Conservation (phyloP, 2,113 vertebrate species). For the Castor canadensis region DNA sequence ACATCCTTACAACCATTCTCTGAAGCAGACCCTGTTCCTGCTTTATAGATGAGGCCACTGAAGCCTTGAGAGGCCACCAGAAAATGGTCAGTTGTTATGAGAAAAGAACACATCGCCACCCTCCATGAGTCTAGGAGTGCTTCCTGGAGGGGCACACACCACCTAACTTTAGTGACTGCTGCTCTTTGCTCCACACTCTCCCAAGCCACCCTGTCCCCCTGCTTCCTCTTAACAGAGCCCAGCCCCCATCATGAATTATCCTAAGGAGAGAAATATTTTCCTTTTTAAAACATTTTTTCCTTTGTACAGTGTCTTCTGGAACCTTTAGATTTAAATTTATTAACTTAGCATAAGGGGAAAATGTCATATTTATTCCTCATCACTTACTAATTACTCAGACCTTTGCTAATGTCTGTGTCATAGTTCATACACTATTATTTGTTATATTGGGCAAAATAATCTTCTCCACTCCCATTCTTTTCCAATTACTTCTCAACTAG, state of each 20-base stretch:
- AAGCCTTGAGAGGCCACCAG: neutral
- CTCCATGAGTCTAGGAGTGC: neutral
- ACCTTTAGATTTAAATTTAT: conserved; percentile 21
- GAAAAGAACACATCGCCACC: neutral
- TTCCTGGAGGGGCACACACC: neutral
- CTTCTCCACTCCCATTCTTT: neutral
- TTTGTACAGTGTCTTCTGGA: neutral
- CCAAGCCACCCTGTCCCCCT: neutral
- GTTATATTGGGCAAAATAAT: neutral
- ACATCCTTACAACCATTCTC: neutral
- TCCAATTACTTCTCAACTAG: neutral
- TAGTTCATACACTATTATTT: neutral
- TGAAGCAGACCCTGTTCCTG: neutral
- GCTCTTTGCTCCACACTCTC: neutral
- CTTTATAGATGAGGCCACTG: neutral
- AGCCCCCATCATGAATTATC: neutral
- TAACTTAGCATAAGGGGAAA: neutral
- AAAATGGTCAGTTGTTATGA: neutral
- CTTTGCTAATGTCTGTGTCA: neutral
- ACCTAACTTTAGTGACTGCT: no score
- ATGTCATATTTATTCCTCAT: neutral
- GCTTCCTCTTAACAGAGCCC: neutral
- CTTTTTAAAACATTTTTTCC: neutral
- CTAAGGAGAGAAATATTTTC: neutral
- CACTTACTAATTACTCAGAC: neutral